Evolutionary conservation across 2,797 vertebrate species (phyloP).

Genomic region (Phrynocephalus vlangalii): DNA sequence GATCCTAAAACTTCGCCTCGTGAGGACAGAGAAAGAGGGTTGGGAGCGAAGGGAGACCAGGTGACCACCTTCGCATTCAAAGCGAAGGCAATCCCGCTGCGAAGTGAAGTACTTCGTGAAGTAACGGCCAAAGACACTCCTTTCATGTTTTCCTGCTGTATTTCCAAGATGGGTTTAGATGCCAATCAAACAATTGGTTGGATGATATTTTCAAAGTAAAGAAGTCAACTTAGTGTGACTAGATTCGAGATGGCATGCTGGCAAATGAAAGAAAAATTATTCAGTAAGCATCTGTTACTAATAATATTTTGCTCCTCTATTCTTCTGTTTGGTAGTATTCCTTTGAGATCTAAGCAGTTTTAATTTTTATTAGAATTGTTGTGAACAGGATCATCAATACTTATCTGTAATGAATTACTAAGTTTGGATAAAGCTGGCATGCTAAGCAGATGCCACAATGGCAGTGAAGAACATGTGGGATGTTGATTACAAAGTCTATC

Average conservation of each 20-base stretch:
- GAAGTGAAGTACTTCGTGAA: no score
- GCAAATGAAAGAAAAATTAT: constrained; percentile 6
- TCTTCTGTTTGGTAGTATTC: neutral
- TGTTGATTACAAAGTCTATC: neutral
- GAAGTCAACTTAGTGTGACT: neutral
- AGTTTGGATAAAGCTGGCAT: neutral
- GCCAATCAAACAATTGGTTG: neutral
- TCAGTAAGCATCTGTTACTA: constrained; percentile 28
- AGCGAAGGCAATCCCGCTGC: no score
- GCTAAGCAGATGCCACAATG: neutral
- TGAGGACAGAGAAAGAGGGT: no score
- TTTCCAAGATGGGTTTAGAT: constrained; percentile 35
- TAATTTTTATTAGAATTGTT: neutral
- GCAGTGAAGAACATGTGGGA: neutral
- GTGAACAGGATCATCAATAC: neutral
- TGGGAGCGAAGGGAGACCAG: no score
- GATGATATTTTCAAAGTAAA: constrained; percentile 34
- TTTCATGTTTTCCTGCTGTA: constrained; percentile 8
- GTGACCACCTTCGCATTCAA: no score
- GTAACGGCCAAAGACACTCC: no score
- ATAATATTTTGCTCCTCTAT: neutral
- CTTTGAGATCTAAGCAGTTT: neutral
- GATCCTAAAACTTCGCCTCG: no score
- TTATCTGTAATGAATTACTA: neutral
- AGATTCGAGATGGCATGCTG: neutral